Base-by-base conservation (phyloP, 2,113 vertebrate species). In the Anoplopoma fimbria region DNA sequence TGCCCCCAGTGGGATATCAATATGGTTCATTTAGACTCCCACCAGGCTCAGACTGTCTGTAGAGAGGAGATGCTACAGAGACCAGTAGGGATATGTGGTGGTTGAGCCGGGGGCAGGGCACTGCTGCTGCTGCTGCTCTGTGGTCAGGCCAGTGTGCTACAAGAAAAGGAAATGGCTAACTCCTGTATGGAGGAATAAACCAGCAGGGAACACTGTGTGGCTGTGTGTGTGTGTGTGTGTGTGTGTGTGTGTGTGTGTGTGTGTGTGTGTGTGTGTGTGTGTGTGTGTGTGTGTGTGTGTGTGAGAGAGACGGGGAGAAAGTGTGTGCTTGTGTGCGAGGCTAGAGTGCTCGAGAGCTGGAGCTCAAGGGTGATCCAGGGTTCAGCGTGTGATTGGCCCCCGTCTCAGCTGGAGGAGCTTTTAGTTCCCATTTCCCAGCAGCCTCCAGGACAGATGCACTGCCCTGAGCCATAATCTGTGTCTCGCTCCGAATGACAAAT, bases 391-490 rank as follows among this genome's bases (percentile, higher is more conserved):
- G 93, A 96, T 95, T 96, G 95, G 95, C 95, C 51, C 51, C 95
- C 91, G n/a, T 95, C 96, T 98, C 97, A 97, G 97, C 97, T 97
- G 97, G 95, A 96, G 92, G 94, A 96, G 96, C 96, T 98, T 97
- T 97, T 96, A 98, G 95, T 93, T 53, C 21, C 96, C 95, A 95
- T 96, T 96, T 97, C 96, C 96, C 96, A 95, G 95, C 96, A 96
- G 95, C 97, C 96, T 93, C 90, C 94, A 94, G 96, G 96, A 97
- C 97, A 99, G 97, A 98, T 99, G 98, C 96, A 97, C 93, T 95
- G 98, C 97, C 98, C 96, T 97, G 95, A 98, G 97, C 97, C 96
- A 98, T 97, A 98, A 98, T 99, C 97, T 97, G 95, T 95, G 96
- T 97, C 96, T 95, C 82, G 89, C 93, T 97, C 96, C 96, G 94